Evolutionary conservation across 2,113 vertebrate genomes (phyloP).

Genomic region (Epinephelus lanceolatus): DNA sequence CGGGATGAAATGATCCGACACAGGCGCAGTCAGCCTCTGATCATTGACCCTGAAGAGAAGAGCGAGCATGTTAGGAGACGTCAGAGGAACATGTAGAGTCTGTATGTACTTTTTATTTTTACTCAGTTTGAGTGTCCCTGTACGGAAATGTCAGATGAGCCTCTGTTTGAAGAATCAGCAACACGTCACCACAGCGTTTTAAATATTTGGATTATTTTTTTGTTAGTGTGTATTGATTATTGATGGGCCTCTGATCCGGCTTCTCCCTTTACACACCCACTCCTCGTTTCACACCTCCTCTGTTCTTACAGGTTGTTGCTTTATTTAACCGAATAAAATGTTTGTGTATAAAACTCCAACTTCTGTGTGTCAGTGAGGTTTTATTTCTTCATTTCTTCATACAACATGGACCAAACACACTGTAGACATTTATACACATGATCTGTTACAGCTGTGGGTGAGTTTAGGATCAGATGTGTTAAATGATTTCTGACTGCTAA

Average conservation of each 20-base stretch:
- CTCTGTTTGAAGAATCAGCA: constrained; percentile 51
- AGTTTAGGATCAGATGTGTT: too few relatives aligned
- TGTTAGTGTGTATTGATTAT: constrained; percentile 76
- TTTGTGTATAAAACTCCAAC: constrained; percentile 95
- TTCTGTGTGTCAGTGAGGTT: neutral
- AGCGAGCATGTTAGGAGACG: constrained; percentile 34
- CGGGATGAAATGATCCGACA: constrained; percentile 17
- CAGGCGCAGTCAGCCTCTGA: neutral
- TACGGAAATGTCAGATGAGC: constrained; percentile 49
- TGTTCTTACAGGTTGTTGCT: constrained; percentile 92
- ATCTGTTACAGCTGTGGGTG: too few relatives aligned
- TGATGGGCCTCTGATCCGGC: constrained; percentile 72
- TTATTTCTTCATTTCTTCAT: neutral
- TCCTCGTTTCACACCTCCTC: constrained; percentile 84
- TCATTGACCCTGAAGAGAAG: neutral
- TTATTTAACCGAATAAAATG: constrained; percentile 97
- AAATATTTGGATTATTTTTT: constrained; percentile 60
- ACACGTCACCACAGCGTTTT: constrained; percentile 62
- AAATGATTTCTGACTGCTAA: too few relatives aligned
- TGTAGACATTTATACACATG: too few relatives aligned
- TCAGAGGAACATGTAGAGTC: constrained; percentile 60
- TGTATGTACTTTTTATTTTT: constrained; percentile 65
- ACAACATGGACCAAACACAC: neutral
- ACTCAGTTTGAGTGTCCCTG: constrained; percentile 32
- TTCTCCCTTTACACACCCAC: constrained; percentile 87